These are phyloP conservation scores for Celastrina argiolus DNA, from an alignment of 2,888 invertebrate species.

Conservation along the genomic window DNA sequence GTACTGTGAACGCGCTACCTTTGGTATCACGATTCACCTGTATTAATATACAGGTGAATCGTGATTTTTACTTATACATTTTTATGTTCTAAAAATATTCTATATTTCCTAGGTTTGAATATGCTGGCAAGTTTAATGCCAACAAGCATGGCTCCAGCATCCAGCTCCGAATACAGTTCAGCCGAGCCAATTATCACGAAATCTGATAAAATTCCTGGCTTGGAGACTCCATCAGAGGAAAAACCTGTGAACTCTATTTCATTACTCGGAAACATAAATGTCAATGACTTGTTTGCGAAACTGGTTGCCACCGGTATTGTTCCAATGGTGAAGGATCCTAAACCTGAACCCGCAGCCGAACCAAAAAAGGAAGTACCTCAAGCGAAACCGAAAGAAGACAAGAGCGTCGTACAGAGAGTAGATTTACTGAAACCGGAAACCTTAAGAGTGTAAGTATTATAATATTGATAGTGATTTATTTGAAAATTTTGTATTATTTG, in stretches of 20 bases:
- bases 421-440: constrained; percentile 84
- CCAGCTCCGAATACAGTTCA: constrained; percentile 76
- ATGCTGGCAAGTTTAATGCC: constrained; percentile 82
- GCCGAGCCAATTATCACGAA: constrained; percentile 59
- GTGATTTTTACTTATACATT: too few species aligned
- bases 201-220: constrained; percentile 58
- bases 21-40: too few species aligned
- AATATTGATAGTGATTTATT: neutral
- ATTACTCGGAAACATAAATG: constrained; percentile 77
- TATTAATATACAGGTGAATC: too few species aligned
- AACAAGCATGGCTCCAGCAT: constrained; percentile 76
- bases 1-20: too few species aligned
- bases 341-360: constrained; percentile 43
- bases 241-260: constrained; percentile 50
- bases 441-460: constrained; percentile 81
- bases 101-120: constrained; percentile 73
- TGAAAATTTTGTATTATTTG: too few species aligned
- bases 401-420: constrained; percentile 77
- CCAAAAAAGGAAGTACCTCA: constrained; percentile 45
- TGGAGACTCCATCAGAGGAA: constrained; percentile 54
- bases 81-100: neutral
- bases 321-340: constrained; percentile 41
- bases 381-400: constrained; percentile 51
- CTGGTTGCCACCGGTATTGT: constrained; percentile 85
- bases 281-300: constrained; percentile 90